A percentile compares a stretch with the other conserved stretches of the same genome.
Conservation (phyloP, 2,797 vertebrate genomes). For the Smutsia gigantea region DNA sequence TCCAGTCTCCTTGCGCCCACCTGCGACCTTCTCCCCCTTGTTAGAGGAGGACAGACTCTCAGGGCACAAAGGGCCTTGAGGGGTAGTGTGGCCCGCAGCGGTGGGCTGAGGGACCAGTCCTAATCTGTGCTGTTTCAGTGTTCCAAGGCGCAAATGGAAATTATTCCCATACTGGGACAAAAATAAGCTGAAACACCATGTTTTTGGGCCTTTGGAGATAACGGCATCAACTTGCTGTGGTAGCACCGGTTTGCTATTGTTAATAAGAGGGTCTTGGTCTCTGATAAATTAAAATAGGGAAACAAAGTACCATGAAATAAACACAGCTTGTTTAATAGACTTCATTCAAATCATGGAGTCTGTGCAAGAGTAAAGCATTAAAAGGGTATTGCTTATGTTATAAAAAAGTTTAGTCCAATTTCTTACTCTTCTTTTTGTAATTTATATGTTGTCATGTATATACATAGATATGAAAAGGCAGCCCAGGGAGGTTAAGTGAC, state of each 20-base stretch:
- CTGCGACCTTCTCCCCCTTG: not conserved
- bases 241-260: not conserved
- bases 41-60: not conserved
- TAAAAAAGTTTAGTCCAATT: not conserved
- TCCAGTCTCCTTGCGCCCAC: not conserved
- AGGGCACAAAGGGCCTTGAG: not conserved
- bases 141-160: not conserved
- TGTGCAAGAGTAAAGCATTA: not conserved
- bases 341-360: not conserved
- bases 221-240: not conserved
- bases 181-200: not conserved
- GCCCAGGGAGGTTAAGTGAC: not conserved
- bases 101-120: not conserved
- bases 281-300: not conserved
- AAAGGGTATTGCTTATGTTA: not conserved
- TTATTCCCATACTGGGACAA: not conserved
- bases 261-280: constrained; percentile 5
- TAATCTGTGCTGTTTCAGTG: not conserved
- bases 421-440: constrained; percentile 12
- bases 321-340: not conserved
- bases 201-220: not conserved
- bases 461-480: not conserved
- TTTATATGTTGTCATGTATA: not conserved
- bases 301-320: not conserved
- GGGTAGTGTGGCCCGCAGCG: not conserved